Evolutionary conservation across 2,797 vertebrate species (phyloP).

Genomic region (Emydoidea blandingii): DNA sequence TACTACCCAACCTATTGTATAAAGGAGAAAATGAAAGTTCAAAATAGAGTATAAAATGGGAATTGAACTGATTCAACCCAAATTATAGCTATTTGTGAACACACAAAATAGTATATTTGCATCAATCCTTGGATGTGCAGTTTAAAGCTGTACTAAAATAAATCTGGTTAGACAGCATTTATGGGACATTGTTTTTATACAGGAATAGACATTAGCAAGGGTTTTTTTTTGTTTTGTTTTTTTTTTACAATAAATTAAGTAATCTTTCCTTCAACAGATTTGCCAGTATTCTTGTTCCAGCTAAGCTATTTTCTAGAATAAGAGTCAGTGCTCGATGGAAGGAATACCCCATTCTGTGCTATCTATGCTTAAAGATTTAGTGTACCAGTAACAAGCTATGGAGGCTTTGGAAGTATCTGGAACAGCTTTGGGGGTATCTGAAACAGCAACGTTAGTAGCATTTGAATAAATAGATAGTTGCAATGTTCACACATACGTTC

Average conservation of each 20-base stretch:
- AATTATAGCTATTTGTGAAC: neutral
- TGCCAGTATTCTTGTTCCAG: neutral
- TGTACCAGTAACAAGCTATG: neutral
- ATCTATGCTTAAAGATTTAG: neutral
- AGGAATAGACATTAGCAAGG: neutral
- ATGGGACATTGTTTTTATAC: neutral
- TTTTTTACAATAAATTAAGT: neutral
- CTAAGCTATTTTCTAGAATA: neutral
- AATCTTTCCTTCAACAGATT: neutral
- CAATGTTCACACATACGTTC: neutral
- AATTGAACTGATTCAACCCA: neutral
- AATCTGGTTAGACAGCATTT: neutral
- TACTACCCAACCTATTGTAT: neutral
- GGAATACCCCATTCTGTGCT: neutral
- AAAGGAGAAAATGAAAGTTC: neutral
- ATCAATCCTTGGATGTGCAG: neutral
- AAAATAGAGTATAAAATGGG: neutral
- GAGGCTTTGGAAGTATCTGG: neutral
- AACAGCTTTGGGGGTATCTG: neutral
- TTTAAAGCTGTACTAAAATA: neutral
- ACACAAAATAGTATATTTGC: neutral
- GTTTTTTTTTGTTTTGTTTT: neutral
- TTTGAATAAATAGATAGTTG: neutral
- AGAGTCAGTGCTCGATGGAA: neutral
- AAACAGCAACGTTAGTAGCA: neutral